Base-by-base conservation (phyloP, 2,113 vertebrate genomes). In the Ia io region DNA sequence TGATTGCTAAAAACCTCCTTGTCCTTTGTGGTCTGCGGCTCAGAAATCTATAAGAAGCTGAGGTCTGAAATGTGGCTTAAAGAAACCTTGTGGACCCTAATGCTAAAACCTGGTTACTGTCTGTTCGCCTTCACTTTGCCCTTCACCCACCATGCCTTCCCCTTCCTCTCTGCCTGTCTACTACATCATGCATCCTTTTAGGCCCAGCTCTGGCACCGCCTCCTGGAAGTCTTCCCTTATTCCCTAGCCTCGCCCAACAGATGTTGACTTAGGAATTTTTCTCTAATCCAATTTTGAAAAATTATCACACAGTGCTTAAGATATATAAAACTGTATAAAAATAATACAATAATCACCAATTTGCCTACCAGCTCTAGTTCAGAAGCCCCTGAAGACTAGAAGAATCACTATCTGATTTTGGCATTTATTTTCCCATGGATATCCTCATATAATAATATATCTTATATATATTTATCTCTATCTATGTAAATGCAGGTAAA, bases 1-100 rank as follows among this genome's bases (percentile, higher is more conserved):
- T 10, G 59, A 61, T 47, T 91, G 85, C 80, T 84, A 47, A 91
- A 93, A 84, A 86, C 90, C 32, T 47, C 80, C 80, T 78, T 84
- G 59, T 91, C 69, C n/a, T 92, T 94, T 92, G 56, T 49, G 37
- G 78, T 89, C 49, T 28, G 53, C 5, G 12, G 51, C 49, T 53
- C 2, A 61, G 88, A 95, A 88, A 76, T 63, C 86, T 59, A 0
- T 70, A 77, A 59, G 77, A 69, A 94, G 32, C 89, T 67, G 73
- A 87, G 59, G 67, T n/a, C 70, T 71, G 49, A 85, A 37, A 40
- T 88, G 84, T 47, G 56, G 20, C 53, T 86, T 82, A 53, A 69
- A 59, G 84, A 93, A 84, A 76, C 7, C 28, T 53, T 30, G 22
- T 44, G 5, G 61, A 92, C 47, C 9, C 32, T 44, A 40, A 35